Conservation (phyloP, 1,140 invertebrate species). For the Gryllus bimaculatus region DNA sequence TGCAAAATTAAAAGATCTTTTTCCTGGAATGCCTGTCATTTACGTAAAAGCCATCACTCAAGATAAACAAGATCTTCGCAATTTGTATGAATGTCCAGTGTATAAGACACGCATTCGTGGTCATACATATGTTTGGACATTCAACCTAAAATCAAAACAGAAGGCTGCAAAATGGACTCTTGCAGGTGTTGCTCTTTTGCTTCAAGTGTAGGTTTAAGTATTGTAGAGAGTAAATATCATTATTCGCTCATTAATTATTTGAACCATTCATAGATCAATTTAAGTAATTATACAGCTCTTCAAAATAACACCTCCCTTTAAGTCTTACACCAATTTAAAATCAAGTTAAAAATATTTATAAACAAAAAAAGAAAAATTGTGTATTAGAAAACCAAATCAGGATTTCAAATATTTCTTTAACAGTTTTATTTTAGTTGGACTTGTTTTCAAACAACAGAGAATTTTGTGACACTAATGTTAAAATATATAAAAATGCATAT, state of each 20-base stretch:
- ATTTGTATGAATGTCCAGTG: constrained; percentile 86
- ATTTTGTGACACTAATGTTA: too few relatives aligned
- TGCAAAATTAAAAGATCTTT: constrained; percentile 79
- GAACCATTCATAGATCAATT: too few relatives aligned
- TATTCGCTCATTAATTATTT: not conserved
- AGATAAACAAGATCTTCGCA: constrained; percentile 78
- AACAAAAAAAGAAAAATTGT: too few relatives aligned
- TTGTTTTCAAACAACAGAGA: too few relatives aligned
- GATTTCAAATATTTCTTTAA: too few relatives aligned
- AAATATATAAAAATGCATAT: too few relatives aligned
- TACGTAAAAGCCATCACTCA: constrained; percentile 69
- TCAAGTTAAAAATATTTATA: too few relatives aligned
- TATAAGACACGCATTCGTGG: constrained; percentile 84
- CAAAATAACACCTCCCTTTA: too few relatives aligned
- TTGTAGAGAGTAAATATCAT: not conserved
- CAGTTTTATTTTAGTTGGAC: too few relatives aligned
- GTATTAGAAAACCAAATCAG: too few relatives aligned
- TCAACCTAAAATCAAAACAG: constrained; percentile 84
- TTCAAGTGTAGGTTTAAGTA: constrained; percentile 39
- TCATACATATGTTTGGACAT: constrained; percentile 91
- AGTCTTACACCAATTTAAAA: too few relatives aligned
- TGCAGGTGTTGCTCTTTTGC: constrained; percentile 79
- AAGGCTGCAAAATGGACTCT: constrained; percentile 85
- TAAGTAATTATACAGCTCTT: too few relatives aligned
- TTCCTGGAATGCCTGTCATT: constrained; percentile 82